A percentile compares a stretch with the other conserved stretches of the same genome.
phyloP scores from a whole-genome alignment of 2,797 vertebrate genomes.

The Phrynocephalus vlangalii region DNA sequence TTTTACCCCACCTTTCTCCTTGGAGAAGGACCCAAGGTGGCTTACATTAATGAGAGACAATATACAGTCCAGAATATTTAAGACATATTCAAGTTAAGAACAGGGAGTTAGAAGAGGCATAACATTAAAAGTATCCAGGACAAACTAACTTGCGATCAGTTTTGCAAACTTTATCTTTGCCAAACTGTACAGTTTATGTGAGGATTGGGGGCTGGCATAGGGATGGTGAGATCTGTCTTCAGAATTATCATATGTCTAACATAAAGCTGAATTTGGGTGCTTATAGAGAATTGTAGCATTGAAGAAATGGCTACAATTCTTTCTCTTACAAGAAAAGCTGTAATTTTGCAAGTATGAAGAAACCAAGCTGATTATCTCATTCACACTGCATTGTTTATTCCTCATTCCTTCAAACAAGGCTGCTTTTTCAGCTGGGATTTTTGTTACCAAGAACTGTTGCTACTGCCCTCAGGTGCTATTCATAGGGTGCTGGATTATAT shows the following conservation, averaged over 20 bases:
- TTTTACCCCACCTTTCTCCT: no score
- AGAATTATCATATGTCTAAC: background rate
- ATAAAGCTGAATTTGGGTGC: background rate
- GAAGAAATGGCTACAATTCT: background rate
- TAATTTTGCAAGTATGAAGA: conserved; percentile 27
- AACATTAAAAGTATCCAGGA: no score
- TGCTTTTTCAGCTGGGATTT: background rate
- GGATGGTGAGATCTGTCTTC: conserved; percentile 15
- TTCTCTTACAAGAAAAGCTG: conserved; percentile 13
- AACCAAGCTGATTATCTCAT: conserved; percentile 30
- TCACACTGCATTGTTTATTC: conserved; percentile 37
- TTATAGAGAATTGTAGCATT: conserved; percentile 9
- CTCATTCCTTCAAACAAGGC: conserved; percentile 21
- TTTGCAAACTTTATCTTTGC: no score
- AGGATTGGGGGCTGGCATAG: background rate
- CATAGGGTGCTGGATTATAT: conserved; percentile 3
- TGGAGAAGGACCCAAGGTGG: no score
- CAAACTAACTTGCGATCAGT: no score
- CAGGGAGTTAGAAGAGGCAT: no score
- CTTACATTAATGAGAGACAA: no score
- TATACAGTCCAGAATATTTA: no score
- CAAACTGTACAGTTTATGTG: no score
- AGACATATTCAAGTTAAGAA: no score
- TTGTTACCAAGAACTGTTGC: background rate
- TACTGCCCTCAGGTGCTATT: background rate